phyloP scores from a whole-genome alignment of 2,888 invertebrate genomes.

The Leptinotarsa peninsularis region DNA sequence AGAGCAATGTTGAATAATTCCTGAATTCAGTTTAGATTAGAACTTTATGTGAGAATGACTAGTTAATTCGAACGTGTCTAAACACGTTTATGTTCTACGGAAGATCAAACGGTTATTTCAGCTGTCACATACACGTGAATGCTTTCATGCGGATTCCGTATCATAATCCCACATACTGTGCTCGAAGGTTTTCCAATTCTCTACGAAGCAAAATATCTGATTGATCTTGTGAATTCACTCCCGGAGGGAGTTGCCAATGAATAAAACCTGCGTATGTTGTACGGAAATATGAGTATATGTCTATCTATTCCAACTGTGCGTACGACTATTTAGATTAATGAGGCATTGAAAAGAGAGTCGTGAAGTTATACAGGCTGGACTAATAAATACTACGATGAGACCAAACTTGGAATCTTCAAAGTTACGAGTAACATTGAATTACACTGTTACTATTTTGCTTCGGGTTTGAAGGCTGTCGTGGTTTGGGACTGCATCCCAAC shows the following conservation, averaged over 20 bases:
- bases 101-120: conserved; percentile 11
- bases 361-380: too few species aligned
- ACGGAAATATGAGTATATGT: not conserved
- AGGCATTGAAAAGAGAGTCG: too few species aligned
- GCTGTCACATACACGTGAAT: conserved; percentile 6
- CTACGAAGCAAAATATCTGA: conserved; percentile 5
- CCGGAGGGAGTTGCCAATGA: not conserved
- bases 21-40: not conserved
- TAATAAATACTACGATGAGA: too few species aligned
- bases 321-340: too few species aligned
- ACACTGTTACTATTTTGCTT: too few species aligned
- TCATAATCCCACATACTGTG: conserved; percentile 4
- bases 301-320: too few species aligned
- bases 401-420: too few species aligned
- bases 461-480: too few species aligned
- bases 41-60: not conserved
- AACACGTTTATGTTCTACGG: conserved; percentile 11
- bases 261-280: not conserved
- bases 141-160: conserved; percentile 11
- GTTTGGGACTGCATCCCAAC: too few species aligned
- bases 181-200: conserved; percentile 16
- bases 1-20: not conserved
- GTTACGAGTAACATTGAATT: too few species aligned
- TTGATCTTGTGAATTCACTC: not conserved
- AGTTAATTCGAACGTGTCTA: conserved; percentile 9